Evolutionary conservation across 2,888 invertebrate genomes (phyloP), one percentile per base, ranked within the genome.

Genomic region (Plagiodera versicolora): DNA sequence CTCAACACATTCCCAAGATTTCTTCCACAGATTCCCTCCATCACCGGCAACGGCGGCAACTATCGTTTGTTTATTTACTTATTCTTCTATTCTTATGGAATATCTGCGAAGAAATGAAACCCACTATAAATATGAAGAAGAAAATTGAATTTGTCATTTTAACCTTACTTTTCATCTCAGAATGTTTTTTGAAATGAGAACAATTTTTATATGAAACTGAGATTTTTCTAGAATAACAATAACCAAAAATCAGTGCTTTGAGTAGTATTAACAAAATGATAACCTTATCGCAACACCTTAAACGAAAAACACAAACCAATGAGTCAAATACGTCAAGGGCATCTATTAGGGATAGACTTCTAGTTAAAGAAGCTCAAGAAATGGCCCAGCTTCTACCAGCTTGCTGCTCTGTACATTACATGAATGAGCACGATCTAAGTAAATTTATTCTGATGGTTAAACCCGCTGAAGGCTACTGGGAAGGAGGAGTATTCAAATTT

Each of bases 391-490:
- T 89, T 69, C 84, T 95, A 66, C 94, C 95, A 19, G 80, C 83
- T 60, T 91, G 91, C 11, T 95, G 95, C 81, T 85, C 87, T 75
- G 85, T 92, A 63, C 84, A 84, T 70, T 95, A 95, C 76, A 89
- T 89, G 60, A 91, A 95, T 81, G 91, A 92, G 30, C 89, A 95
- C 78, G 84, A 87, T 70, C 83, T 96, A 53, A 89, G 90, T 78
- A 89, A 90, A 74, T 95, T 97, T 79, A 83, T 83, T 45, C 82
- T 97, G 67, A 86, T 85, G 50, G 90, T 96, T 58, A 81, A 85
- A 59, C 93, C 95, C 1, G 91, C 92, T 69, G 94, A 95, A 81
- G 95, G 96, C 6, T 79, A 89, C 76, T 97, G 96, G 94, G 84
- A 85, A 73, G 91, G 91, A 58, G 97, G 97, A 32, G 86, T 84